A percentile compares a stretch with the other conserved stretches of the same genome.
These are phyloP conservation scores for Amblyopsis hoosieri DNA, from an alignment of 2,797 vertebrate genomes.

Conservation along the genomic window DNA sequence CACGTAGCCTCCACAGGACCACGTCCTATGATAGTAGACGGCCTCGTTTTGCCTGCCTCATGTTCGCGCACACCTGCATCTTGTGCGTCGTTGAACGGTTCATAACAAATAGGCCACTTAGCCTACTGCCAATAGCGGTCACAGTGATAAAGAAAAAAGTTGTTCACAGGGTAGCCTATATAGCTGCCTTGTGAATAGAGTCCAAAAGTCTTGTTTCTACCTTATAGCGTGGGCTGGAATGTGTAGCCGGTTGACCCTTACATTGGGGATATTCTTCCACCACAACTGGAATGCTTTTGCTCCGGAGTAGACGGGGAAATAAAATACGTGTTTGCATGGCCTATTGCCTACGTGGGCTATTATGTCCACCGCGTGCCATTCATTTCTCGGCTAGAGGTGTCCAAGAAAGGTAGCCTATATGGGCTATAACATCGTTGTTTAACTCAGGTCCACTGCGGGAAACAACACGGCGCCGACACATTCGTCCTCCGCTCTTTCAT, in stretches of 20 bases:
- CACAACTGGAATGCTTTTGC: constrained; percentile 52
- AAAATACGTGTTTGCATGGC: constrained; percentile 35
- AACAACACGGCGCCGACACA: constrained; percentile 23
- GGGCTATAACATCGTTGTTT: not conserved
- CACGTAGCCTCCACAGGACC: constrained; percentile 39
- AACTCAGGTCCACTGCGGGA: not conserved
- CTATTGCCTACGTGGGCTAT: too few species aligned
- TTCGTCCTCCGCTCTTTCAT: constrained; percentile 51
- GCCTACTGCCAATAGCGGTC: constrained; percentile 1
- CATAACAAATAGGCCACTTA: constrained; percentile 3
- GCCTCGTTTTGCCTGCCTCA: constrained; percentile 66
- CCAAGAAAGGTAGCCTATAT: not conserved
- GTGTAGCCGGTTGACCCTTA: constrained; percentile 1
- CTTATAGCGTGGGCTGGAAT: not conserved
- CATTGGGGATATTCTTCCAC: constrained; percentile 21
- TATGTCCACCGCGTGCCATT: constrained; percentile 31
- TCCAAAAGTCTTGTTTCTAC: not conserved
- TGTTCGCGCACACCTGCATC: constrained; percentile 67
- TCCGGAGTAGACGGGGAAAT: constrained; percentile 58
- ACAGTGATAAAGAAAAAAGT: not conserved
- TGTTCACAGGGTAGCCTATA: not conserved
- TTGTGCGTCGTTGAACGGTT: constrained; percentile 5
- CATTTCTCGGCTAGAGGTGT: constrained; percentile 43
- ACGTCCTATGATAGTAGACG: constrained; percentile 56
- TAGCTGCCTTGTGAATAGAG: not conserved